Base-by-base conservation (phyloP, 2,888 invertebrate species). In the Caenorhabditis angaria region DNA sequence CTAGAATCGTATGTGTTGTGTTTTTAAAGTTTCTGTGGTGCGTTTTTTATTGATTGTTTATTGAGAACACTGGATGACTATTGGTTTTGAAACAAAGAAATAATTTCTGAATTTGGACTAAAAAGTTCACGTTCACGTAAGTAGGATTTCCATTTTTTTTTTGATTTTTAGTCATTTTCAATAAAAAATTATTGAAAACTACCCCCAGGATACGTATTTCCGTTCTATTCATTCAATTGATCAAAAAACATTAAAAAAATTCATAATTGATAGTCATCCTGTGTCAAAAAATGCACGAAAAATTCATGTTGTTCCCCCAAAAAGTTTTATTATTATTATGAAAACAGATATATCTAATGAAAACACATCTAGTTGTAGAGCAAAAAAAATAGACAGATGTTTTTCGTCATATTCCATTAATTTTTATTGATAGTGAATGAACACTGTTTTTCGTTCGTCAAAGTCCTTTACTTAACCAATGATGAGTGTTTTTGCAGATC, bases 401-500 rank as follows among this genome's bases (percentile, higher is more conserved):
- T 41, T 41, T 41, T 41, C 41, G 41, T 41, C 41, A 41, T 41
- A 41, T 41, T 41, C 18, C 41, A 41, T 41, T 41, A 41, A 14
- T 18, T 41, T 41, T 41, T 41, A 41, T 41, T 41, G 41, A 41
- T 41, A 41, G 10, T 41, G 41, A 41, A 41, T 14, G 18, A 41
- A 41, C 41, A 41, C 10, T 41, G 18, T 18, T 41, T 41, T 5
- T 41, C 14, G 10, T 6, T 14, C 18, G 41, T n/a, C n/a, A n/a
- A 41, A 41, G 18, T 41, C 41, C 41, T 41, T 6, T 12, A 14
- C 22, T 25, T 18, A 14, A 22, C 27, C 35, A 61, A 10, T n/a
- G n/a, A n/a, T n/a, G n/a, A n/a, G n/a, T 51, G 47, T 35, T 41
- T 56, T 80, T 82, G 54, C 78, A 82, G 82, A 82, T 82, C 50